phyloP scores from a whole-genome alignment of 2,113 vertebrate species.

The Tragelaphus imberbis region DNA sequence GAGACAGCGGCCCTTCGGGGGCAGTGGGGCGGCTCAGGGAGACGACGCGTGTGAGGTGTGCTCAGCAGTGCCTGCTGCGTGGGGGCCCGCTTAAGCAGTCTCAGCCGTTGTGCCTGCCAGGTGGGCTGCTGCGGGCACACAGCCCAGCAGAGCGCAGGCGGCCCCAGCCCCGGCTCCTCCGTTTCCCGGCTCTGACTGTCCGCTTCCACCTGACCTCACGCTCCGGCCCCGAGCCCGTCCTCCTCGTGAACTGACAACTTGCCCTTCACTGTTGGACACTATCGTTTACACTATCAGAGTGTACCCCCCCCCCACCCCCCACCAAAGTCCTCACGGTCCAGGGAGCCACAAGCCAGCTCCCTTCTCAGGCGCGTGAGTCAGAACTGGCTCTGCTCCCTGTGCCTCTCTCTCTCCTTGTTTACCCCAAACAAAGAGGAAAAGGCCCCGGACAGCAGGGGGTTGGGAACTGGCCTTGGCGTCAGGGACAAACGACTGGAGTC shows the following conservation, averaged over 20 bases:
- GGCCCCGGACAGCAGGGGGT: not conserved
- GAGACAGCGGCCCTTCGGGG: not conserved
- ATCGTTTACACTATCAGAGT: accelerated
- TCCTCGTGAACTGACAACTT: not conserved
- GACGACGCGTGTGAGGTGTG: accelerated
- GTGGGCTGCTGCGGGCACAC: not conserved
- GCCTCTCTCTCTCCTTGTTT: not conserved
- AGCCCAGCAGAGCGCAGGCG: not conserved
- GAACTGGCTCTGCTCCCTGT: not conserved
- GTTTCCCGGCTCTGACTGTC: not conserved
- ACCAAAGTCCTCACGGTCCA: accelerated
- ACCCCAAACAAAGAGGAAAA: not conserved
- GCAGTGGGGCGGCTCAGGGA: not conserved
- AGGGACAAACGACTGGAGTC: not conserved
- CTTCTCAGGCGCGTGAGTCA: too few relatives aligned
- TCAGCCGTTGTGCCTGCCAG: accelerated
- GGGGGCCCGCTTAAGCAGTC: not conserved
- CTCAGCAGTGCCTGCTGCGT: accelerated
- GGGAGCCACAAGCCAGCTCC: not conserved
- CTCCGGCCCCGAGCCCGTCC: too few relatives aligned
- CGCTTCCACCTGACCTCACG: not conserved
- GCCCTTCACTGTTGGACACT: accelerated
- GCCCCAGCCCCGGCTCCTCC: not conserved
- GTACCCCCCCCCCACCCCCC: accelerated
- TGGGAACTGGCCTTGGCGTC: not conserved